Evolutionary conservation across 2,797 vertebrate species (phyloP).

Genomic region (Dendrocincla tyrannina): DNA sequence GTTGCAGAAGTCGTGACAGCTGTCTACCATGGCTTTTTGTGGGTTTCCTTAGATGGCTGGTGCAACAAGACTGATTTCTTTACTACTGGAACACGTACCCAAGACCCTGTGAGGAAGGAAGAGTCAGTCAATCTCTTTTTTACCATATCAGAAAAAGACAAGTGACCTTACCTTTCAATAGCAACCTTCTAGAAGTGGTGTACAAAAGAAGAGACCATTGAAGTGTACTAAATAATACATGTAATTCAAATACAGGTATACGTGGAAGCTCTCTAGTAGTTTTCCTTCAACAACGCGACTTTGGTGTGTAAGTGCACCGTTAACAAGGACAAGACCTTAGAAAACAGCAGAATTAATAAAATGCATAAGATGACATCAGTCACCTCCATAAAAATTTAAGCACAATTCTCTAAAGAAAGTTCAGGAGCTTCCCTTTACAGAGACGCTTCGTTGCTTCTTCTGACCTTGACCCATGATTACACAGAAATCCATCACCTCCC

Average conservation of each 20-base stretch:
- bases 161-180: neutral
- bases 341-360: neutral
- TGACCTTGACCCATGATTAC: neutral
- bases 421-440: neutral
- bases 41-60: neutral
- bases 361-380: rapidly evolving
- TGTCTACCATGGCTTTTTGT: neutral
- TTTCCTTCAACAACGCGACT: rapidly evolving
- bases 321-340: neutral
- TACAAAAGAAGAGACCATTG: neutral
- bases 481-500: neutral
- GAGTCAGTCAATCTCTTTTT: neutral
- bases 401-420: neutral
- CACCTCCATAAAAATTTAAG: neutral
- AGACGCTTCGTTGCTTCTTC: neutral
- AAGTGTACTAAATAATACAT: neutral
- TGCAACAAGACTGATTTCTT: neutral
- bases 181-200: neutral
- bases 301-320: neutral
- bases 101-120: neutral
- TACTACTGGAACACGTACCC: neutral
- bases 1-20: neutral
- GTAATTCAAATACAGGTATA: neutral
- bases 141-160: neutral
- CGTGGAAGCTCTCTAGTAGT: neutral